phyloP scores from a whole-genome alignment of 2,888 invertebrate species.

The Eristalis pertinax region DNA sequence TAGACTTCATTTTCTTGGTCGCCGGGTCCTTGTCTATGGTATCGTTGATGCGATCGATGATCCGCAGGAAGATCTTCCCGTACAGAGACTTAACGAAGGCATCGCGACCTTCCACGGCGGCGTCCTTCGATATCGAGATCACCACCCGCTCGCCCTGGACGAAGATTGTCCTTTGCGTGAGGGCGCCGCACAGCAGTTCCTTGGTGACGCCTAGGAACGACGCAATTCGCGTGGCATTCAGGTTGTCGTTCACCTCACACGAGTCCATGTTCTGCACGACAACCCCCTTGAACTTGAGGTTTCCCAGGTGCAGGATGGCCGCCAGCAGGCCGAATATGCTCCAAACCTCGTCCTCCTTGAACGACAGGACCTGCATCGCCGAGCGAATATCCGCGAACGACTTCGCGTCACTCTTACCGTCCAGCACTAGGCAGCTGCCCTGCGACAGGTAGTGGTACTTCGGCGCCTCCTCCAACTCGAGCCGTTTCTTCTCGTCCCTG shows the following conservation, averaged over 20 bases:
- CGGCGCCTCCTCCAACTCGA: slow-evolving; percentile 86
- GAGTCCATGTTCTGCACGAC: slow-evolving; percentile 92
- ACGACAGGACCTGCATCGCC: slow-evolving; percentile 96
- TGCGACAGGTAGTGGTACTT: slow-evolving; percentile 92
- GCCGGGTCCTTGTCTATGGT: slow-evolving; percentile 86
- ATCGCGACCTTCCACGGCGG: slow-evolving; percentile 92
- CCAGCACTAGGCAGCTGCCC: slow-evolving; percentile 84
- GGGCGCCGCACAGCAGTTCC: slow-evolving; percentile 87
- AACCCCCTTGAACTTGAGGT: slow-evolving; percentile 90
- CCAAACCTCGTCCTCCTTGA: slow-evolving; percentile 91
- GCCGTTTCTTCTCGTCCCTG: slow-evolving; percentile 88
- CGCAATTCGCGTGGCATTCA: slow-evolving; percentile 87
- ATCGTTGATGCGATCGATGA: slow-evolving; percentile 94
- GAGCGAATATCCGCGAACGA: slow-evolving; percentile 94
- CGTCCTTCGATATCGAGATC: slow-evolving; percentile 87
- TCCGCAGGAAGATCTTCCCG: slow-evolving; percentile 93
- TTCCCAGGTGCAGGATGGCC: slow-evolving; percentile 95
- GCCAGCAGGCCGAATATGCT: slow-evolving; percentile 92
- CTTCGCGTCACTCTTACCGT: slow-evolving; percentile 90
- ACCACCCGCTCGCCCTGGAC: slow-evolving; percentile 91
- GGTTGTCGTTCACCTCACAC: slow-evolving; percentile 89
- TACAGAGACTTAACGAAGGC: slow-evolving; percentile 97
- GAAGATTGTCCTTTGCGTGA: slow-evolving; percentile 93
- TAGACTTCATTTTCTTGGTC: slow-evolving; percentile 85
- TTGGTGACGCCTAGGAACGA: slow-evolving; percentile 87